Evolutionary conservation across 2,797 vertebrate genomes (phyloP), one percentile per base, ranked within the genome.

Genomic region (Thunnus albacares): DNA sequence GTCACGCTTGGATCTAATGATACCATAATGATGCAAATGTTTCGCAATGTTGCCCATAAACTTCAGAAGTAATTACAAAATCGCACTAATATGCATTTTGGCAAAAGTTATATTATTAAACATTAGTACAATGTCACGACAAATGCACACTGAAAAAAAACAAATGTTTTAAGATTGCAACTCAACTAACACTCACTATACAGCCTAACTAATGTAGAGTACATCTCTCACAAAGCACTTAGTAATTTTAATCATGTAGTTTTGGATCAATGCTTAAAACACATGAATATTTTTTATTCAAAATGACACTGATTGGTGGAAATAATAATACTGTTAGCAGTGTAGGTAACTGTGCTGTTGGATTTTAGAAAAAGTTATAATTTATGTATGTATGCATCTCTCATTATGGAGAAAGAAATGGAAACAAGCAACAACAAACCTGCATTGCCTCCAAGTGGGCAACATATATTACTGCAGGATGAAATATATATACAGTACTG

Each of bases 401-500:
- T 73, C 14, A 47, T 4, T 1, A 45, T 41, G 28, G 12, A 53
- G 13, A 26, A 77, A 26, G 62, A 35, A 35, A 18, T 17, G 0
- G 18, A 10, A 56, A 41, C 24, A 68, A 28, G 8, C 9, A 59
- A 77, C 28, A 80, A 62, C 28, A 33, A 47, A 79, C 45, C 79
- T 81, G 61, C 64, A 87, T 59, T 77, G 82, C 77, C 83, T 8
- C 83, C 65, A 30, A 65, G 90, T 89, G 92, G 80, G 0, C 9
- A 77, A 62, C 18, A 43, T 47, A 0, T 43, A 5, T 38, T 79
- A 89, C 12, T 90, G 65, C 88, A 83, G 1, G 10, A 20, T 17
- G 15, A 35, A 4, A 17, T 43, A 33, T 6, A 17, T 43, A 30
- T 30, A 30, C 28, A 30, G 28, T 5, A 15, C 30, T 58, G n/a